phyloP scores from a whole-genome alignment of 2,113 vertebrate species.

The Seriola aureovittata region DNA sequence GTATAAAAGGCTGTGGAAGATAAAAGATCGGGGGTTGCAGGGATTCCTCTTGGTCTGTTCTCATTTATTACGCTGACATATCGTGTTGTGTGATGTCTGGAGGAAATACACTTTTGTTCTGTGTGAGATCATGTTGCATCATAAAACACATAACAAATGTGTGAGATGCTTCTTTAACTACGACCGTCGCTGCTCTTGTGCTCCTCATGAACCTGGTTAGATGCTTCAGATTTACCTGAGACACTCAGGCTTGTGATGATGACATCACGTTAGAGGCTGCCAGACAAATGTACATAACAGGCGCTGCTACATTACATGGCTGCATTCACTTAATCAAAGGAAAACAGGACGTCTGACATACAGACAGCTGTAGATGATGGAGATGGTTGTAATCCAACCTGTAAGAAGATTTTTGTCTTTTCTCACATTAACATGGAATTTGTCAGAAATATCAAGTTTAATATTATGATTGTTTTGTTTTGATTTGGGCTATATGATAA shows the following conservation, averaged over 20 bases:
- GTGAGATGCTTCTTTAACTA: conserved; percentile 32
- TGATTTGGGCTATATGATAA: neutral
- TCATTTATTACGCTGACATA: conserved; percentile 77
- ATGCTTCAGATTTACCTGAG: conserved; percentile 48
- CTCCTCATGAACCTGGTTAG: conserved; percentile 22
- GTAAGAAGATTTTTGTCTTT: conserved; percentile 8
- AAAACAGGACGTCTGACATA: conserved; percentile 39
- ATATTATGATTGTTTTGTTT: conserved; percentile 14
- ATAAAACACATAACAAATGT: conserved; percentile 39
- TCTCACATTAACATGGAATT: conserved; percentile 4
- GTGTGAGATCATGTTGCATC: conserved; percentile 50
- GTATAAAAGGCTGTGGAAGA: conserved; percentile 74
- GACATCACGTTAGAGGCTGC: conserved; percentile 57
- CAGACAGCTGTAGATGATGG: conserved; percentile 39
- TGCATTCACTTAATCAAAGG: conserved; percentile 43
- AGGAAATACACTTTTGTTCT: conserved; percentile 62
- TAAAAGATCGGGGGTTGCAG: conserved; percentile 68
- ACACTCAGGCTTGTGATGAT: conserved; percentile 56
- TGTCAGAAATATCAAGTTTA: conserved; percentile 2
- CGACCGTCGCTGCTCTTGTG: neutral
- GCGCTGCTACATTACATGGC: conserved; percentile 44
- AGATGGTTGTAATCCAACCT: conserved; percentile 30
- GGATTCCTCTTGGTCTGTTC: conserved; percentile 65
- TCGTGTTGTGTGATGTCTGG: conserved; percentile 68
- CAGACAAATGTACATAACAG: conserved; percentile 62